Evolutionary conservation across 64 coral and sea anemone species (phyloP), one percentile per base, ranked within the genome.

Genomic region (Porites lutea): DNA sequence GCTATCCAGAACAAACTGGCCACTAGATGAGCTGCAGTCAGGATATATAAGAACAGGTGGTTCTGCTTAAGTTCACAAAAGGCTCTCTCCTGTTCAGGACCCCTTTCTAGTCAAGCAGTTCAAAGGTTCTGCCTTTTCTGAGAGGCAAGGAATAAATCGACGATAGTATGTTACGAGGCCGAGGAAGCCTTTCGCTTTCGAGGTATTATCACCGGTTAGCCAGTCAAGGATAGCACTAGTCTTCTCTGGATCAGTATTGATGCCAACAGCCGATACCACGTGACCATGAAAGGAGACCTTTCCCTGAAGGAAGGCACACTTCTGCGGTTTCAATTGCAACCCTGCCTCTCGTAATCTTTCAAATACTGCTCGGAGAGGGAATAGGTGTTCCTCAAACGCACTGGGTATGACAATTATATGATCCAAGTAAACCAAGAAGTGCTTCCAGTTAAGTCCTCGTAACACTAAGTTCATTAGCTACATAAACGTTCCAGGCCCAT

Each of bases 371-470:
- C 68, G 74, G 4, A 89, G 48, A 51, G 44, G 86, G 2, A 21
- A 50, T 55, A 93, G 22, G 14, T 88, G 86, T 82, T 93, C 86
- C 5, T 93, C 92, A 89, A 89, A 93, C 0, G 76, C 63, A 18
- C 63, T 48, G 3, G 86, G 89, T 77, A 77, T 88, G 19, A 93
- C 72, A 8, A 92, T 74, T 19, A 92, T 92, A 44, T 91, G 68
- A 13, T 93, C 85, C 10, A 93, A 18, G 19, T 88, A 88, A 46
- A 74, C 75, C 16, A 88, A 21, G 6, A 66, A 82, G 45, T 93
- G n/a, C 21, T 52, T 81, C 85, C 86, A 93, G 45, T 77, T 93
- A 4, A 88, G 43, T 0, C 92, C 84, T 27, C 69, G 64, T 37
- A 88, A 46, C 0, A 72, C 92, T 57, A 93, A 45, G 49, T 93